phyloP scores from a whole-genome alignment of 2,888 invertebrate species.

The Archips crataeganus region DNA sequence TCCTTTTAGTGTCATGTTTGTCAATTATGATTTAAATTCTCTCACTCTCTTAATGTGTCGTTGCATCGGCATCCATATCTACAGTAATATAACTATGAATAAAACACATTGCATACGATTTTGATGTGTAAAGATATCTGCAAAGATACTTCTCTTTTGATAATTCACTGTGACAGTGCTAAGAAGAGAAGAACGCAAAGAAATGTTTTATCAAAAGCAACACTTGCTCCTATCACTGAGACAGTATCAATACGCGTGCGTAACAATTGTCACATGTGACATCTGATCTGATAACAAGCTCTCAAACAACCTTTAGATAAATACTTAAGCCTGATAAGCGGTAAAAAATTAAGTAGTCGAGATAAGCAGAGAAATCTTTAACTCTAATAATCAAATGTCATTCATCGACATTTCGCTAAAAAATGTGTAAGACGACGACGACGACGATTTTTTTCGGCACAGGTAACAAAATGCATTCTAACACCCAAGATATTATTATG shows the following conservation, averaged over 20 bases:
- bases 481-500: no score
- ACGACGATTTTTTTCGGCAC: no score
- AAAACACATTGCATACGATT: not conserved
- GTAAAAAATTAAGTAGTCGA: slow-evolving; percentile 7
- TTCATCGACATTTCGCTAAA: no score
- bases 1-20: slow-evolving; percentile 67
- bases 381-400: no score
- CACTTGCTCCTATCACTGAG: not conserved
- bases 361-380: slow-evolving; percentile 3
- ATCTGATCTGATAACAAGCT: slow-evolving; percentile 40
- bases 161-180: not conserved
- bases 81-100: not conserved
- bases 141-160: not conserved
- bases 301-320: slow-evolving; percentile 51
- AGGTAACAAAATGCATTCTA: no score
- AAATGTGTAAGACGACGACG: no score
- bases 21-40: not conserved
- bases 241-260: slow-evolving; percentile 3
- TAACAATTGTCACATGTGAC: slow-evolving; percentile 25
- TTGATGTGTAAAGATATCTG: not conserved
- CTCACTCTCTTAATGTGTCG: not conserved
- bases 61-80: slow-evolving; percentile 1
- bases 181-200: not conserved
- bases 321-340: slow-evolving; percentile 28
- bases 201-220: not conserved